phyloP scores from a whole-genome alignment of 2,888 invertebrate genomes.

The Caenorhabditis wallacei region DNA sequence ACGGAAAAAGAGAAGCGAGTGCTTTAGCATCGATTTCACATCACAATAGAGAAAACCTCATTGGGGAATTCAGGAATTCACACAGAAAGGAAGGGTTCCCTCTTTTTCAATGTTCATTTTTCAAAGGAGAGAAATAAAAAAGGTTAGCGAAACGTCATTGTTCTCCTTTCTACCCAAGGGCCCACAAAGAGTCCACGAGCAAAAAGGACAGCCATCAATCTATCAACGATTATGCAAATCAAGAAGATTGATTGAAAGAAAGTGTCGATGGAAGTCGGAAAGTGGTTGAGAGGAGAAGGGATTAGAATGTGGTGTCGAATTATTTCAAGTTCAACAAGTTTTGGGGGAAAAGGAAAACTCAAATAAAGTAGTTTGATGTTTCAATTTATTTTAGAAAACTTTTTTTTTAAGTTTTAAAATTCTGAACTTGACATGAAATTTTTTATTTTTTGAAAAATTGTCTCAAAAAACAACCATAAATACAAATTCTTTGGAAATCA shows the following conservation, averaged over 20 bases:
- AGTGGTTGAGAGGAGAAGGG: not conserved
- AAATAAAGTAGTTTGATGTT: constrained; percentile 25
- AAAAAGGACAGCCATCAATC: constrained; percentile 32
- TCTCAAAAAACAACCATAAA: no score
- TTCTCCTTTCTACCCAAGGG: no score
- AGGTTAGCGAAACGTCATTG: no score
- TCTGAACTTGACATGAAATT: not conserved
- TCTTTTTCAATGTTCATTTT: constrained; percentile 21
- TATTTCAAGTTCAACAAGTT: constrained; percentile 35
- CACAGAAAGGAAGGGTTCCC: constrained; percentile 23
- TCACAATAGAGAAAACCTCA: constrained; percentile 52
- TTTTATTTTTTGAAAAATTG: no score
- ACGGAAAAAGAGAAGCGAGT: constrained; percentile 36
- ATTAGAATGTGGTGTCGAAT: constrained; percentile 6
- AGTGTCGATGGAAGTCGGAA: constrained; percentile 5
- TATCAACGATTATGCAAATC: constrained; percentile 48
- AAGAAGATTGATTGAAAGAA: constrained; percentile 18
- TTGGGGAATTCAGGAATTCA: constrained; percentile 54
- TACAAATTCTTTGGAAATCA: no score
- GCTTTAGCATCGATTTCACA: constrained; percentile 64
- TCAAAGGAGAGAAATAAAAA: constrained; percentile 2
- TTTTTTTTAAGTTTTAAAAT: not conserved
- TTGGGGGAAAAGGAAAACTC: not conserved
- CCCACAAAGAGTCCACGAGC: no score
- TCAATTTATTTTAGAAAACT: not conserved